Conservation (phyloP, 2,888 invertebrate genomes). For the Eudemis profundana region DNA sequence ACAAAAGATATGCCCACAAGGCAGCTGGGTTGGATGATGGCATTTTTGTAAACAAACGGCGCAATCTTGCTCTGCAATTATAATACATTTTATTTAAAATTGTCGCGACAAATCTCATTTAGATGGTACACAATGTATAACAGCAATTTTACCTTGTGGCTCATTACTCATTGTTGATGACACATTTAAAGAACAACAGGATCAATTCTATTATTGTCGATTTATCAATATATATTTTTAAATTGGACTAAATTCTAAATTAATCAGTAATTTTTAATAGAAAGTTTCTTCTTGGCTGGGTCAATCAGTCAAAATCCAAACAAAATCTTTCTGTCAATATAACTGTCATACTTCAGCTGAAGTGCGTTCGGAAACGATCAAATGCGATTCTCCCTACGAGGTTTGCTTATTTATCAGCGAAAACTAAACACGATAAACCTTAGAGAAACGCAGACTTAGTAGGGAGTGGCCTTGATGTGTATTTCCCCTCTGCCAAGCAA, state of each 20-base stretch:
- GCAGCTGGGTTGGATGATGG: conserved; percentile 96
- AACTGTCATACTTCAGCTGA: not conserved
- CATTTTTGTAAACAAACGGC: conserved; percentile 96
- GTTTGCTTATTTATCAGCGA: no score
- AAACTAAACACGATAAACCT: no score
- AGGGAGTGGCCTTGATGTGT: no score
- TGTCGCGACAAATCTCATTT: not conserved
- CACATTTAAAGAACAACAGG: conserved; percentile 10
- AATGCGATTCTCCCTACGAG: not conserved
- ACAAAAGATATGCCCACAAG: conserved; percentile 98
- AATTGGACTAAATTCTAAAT: not conserved
- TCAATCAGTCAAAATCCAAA: conserved; percentile 8
- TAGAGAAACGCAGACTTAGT: no score
- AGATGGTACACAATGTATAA: not conserved
- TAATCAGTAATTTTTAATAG: not conserved
- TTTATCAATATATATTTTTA: not conserved
- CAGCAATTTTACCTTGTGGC: conserved; percentile 19
- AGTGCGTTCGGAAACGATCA: not conserved
- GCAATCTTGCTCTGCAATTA: conserved; percentile 87
- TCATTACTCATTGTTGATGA: conserved; percentile 34
- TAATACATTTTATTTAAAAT: conserved; percentile 4
- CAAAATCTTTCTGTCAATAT: conserved; percentile 4
- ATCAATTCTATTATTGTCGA: not conserved
- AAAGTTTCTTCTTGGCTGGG: conserved; percentile 10
- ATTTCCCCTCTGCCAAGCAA: no score